These are phyloP conservation scores for Sakesphorus luctuosus DNA, from an alignment of 2,113 vertebrate genomes.

Conservation along the genomic window DNA sequence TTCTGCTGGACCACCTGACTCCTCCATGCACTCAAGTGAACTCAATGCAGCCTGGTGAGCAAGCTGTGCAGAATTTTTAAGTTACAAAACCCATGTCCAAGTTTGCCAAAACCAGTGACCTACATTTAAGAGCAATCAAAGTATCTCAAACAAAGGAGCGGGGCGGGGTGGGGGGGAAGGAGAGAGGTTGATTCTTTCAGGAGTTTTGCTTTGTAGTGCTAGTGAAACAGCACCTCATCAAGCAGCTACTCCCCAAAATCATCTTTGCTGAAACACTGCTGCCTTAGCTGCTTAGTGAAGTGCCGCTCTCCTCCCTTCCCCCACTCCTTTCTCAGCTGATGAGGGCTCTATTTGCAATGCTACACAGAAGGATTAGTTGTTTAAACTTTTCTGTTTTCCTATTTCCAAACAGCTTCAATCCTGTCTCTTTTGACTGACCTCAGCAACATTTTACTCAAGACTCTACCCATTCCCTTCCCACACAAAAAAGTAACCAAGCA, in stretches of 20 bases:
- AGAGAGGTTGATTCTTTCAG: background rate
- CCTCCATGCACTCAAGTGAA: background rate
- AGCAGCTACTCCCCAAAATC: background rate
- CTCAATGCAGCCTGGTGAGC: background rate
- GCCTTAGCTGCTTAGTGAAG: background rate
- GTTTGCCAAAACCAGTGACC: slow-evolving; percentile 24
- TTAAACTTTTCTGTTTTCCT: slow-evolving; percentile 22
- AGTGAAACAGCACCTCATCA: background rate
- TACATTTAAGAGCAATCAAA: slow-evolving; percentile 3
- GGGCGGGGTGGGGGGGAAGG: too few relatives aligned
- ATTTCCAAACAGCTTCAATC: background rate
- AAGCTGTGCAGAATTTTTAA: background rate
- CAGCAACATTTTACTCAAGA: background rate
- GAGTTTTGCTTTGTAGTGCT: background rate
- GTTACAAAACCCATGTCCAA: background rate
- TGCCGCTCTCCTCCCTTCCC: background rate
- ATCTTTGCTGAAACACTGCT: background rate
- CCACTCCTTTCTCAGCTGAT: background rate
- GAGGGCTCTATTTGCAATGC: slow-evolving; percentile 10
- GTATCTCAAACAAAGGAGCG: background rate
- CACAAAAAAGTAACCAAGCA: background rate
- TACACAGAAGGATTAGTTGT: slow-evolving; percentile 52
- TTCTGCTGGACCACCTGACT: background rate
- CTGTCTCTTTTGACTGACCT: background rate
- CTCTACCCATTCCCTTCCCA: rapidly evolving